Evolutionary conservation across 2,888 invertebrate species (phyloP), one percentile per base, ranked within the genome.

Genomic region (Metopia argyrocephala): DNA sequence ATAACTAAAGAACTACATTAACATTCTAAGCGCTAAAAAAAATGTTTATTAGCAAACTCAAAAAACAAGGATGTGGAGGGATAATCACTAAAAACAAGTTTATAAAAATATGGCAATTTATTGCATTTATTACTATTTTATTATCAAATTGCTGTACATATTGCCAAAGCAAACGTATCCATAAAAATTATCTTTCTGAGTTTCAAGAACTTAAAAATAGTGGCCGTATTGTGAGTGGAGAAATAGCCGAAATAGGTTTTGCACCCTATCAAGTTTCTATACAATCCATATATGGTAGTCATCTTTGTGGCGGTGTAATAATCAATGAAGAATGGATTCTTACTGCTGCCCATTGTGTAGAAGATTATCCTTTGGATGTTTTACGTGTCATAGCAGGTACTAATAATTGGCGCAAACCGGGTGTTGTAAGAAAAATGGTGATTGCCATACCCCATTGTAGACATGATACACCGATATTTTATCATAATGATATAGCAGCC

Each of bases 401-500:
- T 20, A 87, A 87, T 52, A 83, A 85, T 25, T 70, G 82, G 9
- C 73, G 71, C 0, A 54, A 50, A 3, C 87, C 87, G 1, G 87
- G 86, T 0, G 87, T 73, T 5, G 46, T 68, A 0, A 73, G 85
- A 3, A 45, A 25, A 28, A 84, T 85, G 4, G 85, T 84, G 2
- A 20, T 78, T 18, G 78, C 85, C 0, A 15, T 84, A 20, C 65
- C 85, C 0, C 88, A 89, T 59, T 85, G 84, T 23, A 82, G 84
- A 23, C 87, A 87, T 56, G 86, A 87, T 21, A 76, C 76, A 0
- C 87, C 87, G 0, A 85, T 86, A 0, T 3, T 83, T 5, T 88
- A 85, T 71, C 76, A 88, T 18, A 93, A 95, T 85, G 95, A 95
- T 84, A 94, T 95, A 62, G 95, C 93, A 0, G 87, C 95, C 0